Evolutionary conservation across 1,140 invertebrate genomes (phyloP).

Genomic region (Scaptomyza graminum): DNA sequence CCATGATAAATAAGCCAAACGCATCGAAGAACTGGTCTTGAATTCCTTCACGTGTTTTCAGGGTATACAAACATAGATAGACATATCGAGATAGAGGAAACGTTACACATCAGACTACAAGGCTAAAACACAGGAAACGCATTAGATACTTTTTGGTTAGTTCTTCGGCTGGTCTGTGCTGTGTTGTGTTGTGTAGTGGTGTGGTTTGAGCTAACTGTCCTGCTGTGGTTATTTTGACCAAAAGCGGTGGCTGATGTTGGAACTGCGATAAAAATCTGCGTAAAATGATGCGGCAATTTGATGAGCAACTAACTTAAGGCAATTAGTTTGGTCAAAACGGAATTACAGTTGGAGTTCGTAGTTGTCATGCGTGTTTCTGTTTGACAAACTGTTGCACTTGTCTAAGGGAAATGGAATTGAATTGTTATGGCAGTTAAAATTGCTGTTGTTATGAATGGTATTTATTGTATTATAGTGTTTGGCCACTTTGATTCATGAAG

Average conservation of each 20-base stretch:
- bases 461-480: slow-evolving; percentile 59
- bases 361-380: slow-evolving; percentile 34
- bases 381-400: slow-evolving; percentile 42
- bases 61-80: slow-evolving; percentile 59
- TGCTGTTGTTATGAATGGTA: slow-evolving; percentile 25
- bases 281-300: slow-evolving; percentile 80
- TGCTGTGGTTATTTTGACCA: slow-evolving; percentile 19
- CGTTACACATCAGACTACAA: slow-evolving; percentile 61
- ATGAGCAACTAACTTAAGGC: slow-evolving; percentile 76
- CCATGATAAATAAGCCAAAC: not conserved
- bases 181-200: slow-evolving; percentile 11
- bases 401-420: not conserved
- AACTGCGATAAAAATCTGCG: slow-evolving; percentile 75
- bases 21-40: not conserved
- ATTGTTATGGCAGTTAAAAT: slow-evolving; percentile 15
- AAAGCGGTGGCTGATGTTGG: slow-evolving; percentile 20
- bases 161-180: slow-evolving; percentile 9
- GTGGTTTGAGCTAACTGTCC: not conserved
- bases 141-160: slow-evolving; percentile 65
- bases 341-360: slow-evolving; percentile 15
- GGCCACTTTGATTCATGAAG: slow-evolving; percentile 43
- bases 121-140: slow-evolving; percentile 75
- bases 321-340: slow-evolving; percentile 68
- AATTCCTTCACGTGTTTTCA: not conserved
- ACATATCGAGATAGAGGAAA: slow-evolving; percentile 40